Evolutionary conservation across 1,140 invertebrate genomes (phyloP).

Genomic region (Drosophila pandora): DNA sequence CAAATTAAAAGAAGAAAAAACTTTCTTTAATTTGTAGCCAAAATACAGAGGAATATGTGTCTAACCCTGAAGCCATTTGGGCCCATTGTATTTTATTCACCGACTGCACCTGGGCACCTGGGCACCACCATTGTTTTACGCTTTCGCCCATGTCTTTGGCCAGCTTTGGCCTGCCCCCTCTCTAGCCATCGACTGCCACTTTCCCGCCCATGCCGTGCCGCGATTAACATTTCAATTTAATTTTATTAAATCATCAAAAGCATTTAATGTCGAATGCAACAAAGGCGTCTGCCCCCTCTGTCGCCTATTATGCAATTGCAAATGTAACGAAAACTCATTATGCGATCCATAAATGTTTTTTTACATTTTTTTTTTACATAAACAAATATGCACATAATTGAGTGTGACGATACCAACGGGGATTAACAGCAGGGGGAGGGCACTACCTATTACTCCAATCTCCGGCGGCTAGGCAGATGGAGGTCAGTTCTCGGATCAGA

Average conservation of each 20-base stretch:
- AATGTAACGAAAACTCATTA: constrained; percentile 56
- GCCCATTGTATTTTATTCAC: constrained; percentile 30
- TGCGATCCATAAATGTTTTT: constrained; percentile 38
- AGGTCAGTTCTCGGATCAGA: constrained; percentile 25
- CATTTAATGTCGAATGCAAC: constrained; percentile 70
- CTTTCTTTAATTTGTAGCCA: not conserved
- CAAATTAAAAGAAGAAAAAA: not conserved
- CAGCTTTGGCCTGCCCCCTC: not conserved
- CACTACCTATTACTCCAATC: not conserved
- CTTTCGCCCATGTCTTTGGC: constrained; percentile 57
- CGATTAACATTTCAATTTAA: constrained; percentile 78
- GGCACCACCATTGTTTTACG: constrained; percentile 43
- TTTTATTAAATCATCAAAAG: constrained; percentile 81
- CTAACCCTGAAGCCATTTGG: not conserved
- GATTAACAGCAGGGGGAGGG: not conserved
- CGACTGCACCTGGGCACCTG: constrained; percentile 26
- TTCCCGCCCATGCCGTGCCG: constrained; percentile 47
- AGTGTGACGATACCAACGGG: constrained; percentile 1
- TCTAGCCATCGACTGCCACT: constrained; percentile 2
- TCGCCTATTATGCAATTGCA: constrained; percentile 50
- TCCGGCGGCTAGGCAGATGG: not conserved
- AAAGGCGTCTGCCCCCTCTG: constrained; percentile 12
- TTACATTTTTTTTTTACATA: constrained; percentile 29
- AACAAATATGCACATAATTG: constrained; percentile 44
- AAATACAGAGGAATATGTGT: constrained; percentile 2